Percentiles rank a stretch among this genome's conserved stretches.
Conservation (phyloP, 2,888 invertebrate species). For the Ptilodon capucinus region DNA sequence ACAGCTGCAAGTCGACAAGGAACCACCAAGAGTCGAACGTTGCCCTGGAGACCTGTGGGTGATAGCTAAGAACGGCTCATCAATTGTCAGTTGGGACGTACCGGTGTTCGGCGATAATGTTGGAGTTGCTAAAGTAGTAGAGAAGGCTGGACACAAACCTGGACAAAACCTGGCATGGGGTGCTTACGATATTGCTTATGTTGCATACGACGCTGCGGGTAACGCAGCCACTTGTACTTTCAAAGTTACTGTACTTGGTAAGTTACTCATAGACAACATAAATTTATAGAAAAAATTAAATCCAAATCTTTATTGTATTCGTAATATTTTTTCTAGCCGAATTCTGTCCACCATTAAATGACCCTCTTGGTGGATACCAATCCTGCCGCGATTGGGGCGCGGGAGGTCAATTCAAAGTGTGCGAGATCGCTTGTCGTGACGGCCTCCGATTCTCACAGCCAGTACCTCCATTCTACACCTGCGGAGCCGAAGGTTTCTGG, state of each 20-base stretch:
- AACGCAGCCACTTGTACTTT: constrained; percentile 96
- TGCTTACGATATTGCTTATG: constrained; percentile 95
- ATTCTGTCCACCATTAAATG: constrained; percentile 94
- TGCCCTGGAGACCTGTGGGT: constrained; percentile 98
- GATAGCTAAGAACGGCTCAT: constrained; percentile 95
- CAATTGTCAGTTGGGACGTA: constrained; percentile 95
- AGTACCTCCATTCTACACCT: constrained; percentile 98
- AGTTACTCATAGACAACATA: constrained; percentile 54
- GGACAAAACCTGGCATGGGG: constrained; percentile 96
- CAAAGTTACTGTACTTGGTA: constrained; percentile 94
- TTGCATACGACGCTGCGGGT: constrained; percentile 96
- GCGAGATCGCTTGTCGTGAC: constrained; percentile 93
- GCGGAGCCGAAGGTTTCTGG: constrained; percentile 99
- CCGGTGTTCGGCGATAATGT: constrained; percentile 96
- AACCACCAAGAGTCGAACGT: constrained; percentile 92
- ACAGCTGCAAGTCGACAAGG: constrained; percentile 91
- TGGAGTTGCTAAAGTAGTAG: constrained; percentile 89
- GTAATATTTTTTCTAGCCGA: constrained; percentile 84
- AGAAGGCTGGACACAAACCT: constrained; percentile 92
- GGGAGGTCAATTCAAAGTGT: constrained; percentile 97
- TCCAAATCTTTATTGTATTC: neutral
- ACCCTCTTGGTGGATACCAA: constrained; percentile 96
- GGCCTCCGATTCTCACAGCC: constrained; percentile 95
- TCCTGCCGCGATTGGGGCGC: constrained; percentile 98
- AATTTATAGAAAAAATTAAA: neutral